These are phyloP conservation scores for Drepanosiphum platanoidis DNA, from an alignment of 2,888 invertebrate species.

Conservation along the genomic window DNA sequence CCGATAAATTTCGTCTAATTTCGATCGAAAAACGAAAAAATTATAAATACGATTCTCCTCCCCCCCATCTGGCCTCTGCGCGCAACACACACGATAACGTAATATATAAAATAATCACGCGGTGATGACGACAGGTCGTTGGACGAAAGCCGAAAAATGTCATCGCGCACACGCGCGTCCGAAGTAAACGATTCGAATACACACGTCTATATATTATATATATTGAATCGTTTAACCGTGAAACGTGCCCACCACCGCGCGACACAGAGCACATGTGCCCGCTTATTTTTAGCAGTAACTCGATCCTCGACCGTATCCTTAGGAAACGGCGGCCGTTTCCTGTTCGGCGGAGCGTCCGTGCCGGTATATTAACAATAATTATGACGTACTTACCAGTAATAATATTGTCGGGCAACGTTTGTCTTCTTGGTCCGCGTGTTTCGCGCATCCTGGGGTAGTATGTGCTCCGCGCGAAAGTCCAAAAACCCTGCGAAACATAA, in stretches of 20 bases:
- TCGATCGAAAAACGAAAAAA: not conserved
- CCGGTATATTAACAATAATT: too few species aligned
- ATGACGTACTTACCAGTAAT: too few species aligned
- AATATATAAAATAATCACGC: not conserved
- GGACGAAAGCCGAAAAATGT: conserved; percentile 22
- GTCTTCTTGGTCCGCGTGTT: not conserved
- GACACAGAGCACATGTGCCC: not conserved
- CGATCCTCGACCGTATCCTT: conserved; percentile 24
- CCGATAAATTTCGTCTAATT: not conserved
- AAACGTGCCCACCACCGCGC: not conserved
- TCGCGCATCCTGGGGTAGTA: too few species aligned
- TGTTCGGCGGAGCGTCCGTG: not conserved
- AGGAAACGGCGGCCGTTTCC: conserved; percentile 20
- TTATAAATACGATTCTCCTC: not conserved
- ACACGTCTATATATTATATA: not conserved
- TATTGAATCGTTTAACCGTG: not conserved
- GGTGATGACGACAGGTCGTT: not conserved
- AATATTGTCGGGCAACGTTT: not conserved
- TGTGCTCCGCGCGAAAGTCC: not conserved
- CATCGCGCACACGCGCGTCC: not conserved
- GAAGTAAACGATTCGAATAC: not conserved
- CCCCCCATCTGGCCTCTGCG: not conserved
- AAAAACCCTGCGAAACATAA: not conserved
- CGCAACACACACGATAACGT: not conserved
- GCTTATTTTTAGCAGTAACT: conserved; percentile 52